Evolutionary conservation across 2,113 vertebrate species (phyloP).

Genomic region (Tylochromis polylepis): DNA sequence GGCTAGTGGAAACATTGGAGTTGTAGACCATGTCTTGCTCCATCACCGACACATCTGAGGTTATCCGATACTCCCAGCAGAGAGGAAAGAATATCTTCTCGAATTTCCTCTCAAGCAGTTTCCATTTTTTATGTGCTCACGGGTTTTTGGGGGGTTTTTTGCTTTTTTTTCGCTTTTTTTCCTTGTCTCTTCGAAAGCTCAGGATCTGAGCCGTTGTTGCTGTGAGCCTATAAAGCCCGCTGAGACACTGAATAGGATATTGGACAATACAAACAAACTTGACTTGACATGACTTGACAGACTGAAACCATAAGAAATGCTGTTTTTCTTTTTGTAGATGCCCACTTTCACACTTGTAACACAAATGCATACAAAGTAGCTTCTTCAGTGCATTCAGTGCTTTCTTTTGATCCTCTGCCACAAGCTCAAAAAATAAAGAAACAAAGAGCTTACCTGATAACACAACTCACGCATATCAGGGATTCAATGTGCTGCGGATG

Average conservation of each 20-base stretch:
- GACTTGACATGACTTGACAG: slow-evolving; percentile 9
- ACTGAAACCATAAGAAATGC: slow-evolving; percentile 4
- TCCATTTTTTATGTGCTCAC: neutral
- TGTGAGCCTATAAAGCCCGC: neutral
- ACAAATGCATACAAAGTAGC: neutral
- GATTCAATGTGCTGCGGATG: neutral
- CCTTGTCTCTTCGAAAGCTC: neutral
- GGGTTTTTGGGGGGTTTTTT: accelerated
- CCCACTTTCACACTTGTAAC: slow-evolving; percentile 2
- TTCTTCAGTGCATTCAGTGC: neutral
- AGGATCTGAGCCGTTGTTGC: neutral
- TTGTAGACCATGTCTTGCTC: neutral
- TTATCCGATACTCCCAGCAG: neutral
- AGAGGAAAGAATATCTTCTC: neutral
- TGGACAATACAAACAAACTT: slow-evolving; percentile 5
- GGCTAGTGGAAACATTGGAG: neutral
- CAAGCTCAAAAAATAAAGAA: neutral
- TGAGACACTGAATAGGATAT: slow-evolving; percentile 1
- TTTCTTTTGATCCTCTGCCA: neutral
- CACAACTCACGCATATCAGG: neutral
- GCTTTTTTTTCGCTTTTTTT: neutral
- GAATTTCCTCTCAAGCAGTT: neutral
- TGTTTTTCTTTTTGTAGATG: neutral
- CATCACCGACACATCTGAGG: neutral
- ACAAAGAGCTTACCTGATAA: neutral